Evolutionary conservation across 1,140 invertebrate species (phyloP).

Genomic region (Periplaneta americana): DNA sequence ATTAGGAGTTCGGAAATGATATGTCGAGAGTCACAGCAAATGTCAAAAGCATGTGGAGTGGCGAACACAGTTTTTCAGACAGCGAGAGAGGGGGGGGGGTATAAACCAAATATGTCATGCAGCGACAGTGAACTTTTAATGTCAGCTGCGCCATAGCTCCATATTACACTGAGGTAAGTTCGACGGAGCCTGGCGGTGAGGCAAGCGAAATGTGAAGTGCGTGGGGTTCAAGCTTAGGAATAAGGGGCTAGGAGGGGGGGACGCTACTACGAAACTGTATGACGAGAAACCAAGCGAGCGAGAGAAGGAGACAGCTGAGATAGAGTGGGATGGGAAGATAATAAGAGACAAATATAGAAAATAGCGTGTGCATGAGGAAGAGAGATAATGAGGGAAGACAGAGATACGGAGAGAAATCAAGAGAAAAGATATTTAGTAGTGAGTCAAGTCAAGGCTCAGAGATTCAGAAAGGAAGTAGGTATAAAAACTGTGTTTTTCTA

Average conservation of each 20-base stretch:
- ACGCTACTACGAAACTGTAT: background rate
- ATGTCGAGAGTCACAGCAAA: too few relatives aligned
- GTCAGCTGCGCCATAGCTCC: background rate
- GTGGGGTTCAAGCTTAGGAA: too few relatives aligned
- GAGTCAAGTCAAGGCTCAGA: background rate
- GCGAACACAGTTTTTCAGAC: too few relatives aligned
- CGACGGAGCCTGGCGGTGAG: background rate
- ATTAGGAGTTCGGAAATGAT: too few relatives aligned
- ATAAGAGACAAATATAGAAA: background rate
- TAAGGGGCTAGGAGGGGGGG: too few relatives aligned
- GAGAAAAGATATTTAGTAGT: background rate
- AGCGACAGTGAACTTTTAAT: too few relatives aligned
- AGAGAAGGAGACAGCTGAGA: background rate
- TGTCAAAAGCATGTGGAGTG: too few relatives aligned
- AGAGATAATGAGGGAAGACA: background rate
- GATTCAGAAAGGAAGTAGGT: background rate
- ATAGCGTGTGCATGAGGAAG: background rate
- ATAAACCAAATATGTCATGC: too few relatives aligned
- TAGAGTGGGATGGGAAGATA: background rate
- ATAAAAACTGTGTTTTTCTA: too few relatives aligned
- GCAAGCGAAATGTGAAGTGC: background rate
- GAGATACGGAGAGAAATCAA: background rate
- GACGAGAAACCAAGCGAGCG: background rate
- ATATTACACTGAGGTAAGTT: background rate
- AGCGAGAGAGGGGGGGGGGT: too few relatives aligned